Evolutionary conservation across 2,888 invertebrate genomes (phyloP).

Genomic region (Zaprionus bogoriensis): DNA sequence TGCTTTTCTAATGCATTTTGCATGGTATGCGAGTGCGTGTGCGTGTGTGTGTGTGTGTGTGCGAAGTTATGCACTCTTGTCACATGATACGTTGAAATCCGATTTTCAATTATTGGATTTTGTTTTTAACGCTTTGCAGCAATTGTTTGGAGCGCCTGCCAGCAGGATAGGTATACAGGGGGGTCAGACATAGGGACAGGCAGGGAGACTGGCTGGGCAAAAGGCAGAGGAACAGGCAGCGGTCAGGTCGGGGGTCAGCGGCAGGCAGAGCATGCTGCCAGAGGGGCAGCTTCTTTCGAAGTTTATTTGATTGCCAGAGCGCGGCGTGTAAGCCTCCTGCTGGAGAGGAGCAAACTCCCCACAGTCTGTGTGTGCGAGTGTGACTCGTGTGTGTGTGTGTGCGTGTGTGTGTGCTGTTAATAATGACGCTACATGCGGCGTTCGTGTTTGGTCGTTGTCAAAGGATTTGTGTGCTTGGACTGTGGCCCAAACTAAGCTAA

Average conservation of each 20-base stretch:
- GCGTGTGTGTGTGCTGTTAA: constrained; percentile 21
- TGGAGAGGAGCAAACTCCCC: background rate
- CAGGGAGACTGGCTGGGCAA: background rate
- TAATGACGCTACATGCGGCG: constrained; percentile 46
- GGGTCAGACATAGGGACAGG: background rate
- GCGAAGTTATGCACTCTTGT: constrained; percentile 25
- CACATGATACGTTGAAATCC: constrained; percentile 26
- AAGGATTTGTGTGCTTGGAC: constrained; percentile 45
- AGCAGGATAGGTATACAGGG: background rate
- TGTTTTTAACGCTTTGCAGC: constrained; percentile 48
- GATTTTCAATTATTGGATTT: constrained; percentile 80
- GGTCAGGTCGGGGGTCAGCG: background rate
- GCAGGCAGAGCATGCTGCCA: background rate
- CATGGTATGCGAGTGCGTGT: background rate
- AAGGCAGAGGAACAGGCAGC: background rate
- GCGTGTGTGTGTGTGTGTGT: background rate
- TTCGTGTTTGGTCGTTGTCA: constrained; percentile 40
- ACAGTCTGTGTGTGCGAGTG: background rate
- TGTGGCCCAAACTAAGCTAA: constrained; percentile 67
- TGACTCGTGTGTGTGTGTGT: background rate
- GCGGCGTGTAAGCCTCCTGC: constrained; percentile 1
- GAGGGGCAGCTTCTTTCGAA: constrained; percentile 14
- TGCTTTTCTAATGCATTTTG: constrained; percentile 56
- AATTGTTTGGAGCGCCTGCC: constrained; percentile 37
- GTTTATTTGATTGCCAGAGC: constrained; percentile 38